phyloP scores from a whole-genome alignment of 2,113 vertebrate genomes.

The Petromus typicus region DNA sequence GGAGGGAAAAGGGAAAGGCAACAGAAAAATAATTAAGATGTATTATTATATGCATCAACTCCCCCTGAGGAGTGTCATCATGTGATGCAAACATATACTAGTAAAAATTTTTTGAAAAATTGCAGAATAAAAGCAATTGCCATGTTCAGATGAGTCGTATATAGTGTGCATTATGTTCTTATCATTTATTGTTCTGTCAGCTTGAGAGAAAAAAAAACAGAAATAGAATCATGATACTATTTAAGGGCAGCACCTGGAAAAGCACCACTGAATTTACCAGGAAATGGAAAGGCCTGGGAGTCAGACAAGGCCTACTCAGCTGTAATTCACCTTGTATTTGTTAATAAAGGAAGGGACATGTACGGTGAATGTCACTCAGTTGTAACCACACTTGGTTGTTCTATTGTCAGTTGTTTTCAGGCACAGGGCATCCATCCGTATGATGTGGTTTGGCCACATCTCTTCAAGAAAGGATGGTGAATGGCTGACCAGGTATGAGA shows the following conservation, averaged over 20 bases:
- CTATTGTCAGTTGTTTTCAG: not conserved
- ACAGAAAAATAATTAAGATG: not conserved
- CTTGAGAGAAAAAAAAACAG: not conserved
- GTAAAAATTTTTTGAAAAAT: not conserved
- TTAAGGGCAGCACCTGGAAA: not conserved
- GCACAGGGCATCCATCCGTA: not conserved
- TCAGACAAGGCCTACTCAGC: not conserved
- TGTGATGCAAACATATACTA: not conserved
- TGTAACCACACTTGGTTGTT: not conserved
- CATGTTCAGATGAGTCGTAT: constrained; percentile 30
- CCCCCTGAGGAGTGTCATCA: not conserved
- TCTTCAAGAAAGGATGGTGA: not conserved
- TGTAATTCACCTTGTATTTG: not conserved
- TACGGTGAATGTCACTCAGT: not conserved
- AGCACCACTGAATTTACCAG: constrained; percentile 3
- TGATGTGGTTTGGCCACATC: not conserved
- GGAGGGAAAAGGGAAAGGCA: not conserved
- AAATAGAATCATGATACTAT: not conserved
- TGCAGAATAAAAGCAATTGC: constrained; percentile 14
- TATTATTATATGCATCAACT: not conserved
- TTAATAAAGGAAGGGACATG: not conserved
- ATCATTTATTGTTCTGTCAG: not conserved
- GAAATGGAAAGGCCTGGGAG: not conserved
- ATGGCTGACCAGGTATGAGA: not conserved
- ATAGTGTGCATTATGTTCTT: not conserved